Evolutionary conservation across 2,113 vertebrate species (phyloP).

Genomic region (Reinhardtius hippoglossoides): DNA sequence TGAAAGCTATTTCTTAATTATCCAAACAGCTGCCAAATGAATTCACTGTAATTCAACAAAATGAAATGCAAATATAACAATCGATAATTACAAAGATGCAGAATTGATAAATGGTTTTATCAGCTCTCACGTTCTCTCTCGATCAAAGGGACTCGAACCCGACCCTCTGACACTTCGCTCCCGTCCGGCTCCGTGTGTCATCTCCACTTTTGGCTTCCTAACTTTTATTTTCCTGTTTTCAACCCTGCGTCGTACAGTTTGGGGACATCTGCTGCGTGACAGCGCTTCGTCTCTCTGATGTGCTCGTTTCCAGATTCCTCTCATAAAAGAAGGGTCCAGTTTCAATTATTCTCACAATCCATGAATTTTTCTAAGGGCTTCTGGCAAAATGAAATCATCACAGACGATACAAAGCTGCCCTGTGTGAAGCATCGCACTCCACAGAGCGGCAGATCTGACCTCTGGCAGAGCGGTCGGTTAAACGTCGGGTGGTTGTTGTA

Average conservation of each 20-base stretch:
- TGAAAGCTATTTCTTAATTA: no score
- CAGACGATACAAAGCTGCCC: slow-evolving; percentile 9
- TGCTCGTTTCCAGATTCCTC: neutral
- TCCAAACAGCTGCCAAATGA: no score
- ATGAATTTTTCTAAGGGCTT: neutral
- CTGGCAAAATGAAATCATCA: slow-evolving; percentile 7
- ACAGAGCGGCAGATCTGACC: neutral
- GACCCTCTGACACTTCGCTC: neutral
- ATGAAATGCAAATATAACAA: no score
- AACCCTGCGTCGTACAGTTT: neutral
- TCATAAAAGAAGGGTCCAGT: slow-evolving; percentile 7
- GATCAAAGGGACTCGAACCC: no score
- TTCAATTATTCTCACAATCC: slow-evolving; percentile 2
- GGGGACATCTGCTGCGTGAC: slow-evolving; percentile 1
- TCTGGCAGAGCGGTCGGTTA: neutral
- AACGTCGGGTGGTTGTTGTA: slow-evolving; percentile 15
- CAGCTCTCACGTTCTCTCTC: neutral
- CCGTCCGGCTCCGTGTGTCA: neutral
- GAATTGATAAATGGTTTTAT: neutral
- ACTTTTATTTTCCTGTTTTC: slow-evolving; percentile 4
- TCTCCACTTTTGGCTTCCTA: slow-evolving; percentile 7
- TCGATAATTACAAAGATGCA: no score
- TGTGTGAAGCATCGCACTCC: neutral
- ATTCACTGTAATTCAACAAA: no score
- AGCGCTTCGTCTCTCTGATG: no score